These are phyloP conservation scores for Eurytoma californica DNA, from an alignment of 2,888 invertebrate species.

Conservation along the genomic window DNA sequence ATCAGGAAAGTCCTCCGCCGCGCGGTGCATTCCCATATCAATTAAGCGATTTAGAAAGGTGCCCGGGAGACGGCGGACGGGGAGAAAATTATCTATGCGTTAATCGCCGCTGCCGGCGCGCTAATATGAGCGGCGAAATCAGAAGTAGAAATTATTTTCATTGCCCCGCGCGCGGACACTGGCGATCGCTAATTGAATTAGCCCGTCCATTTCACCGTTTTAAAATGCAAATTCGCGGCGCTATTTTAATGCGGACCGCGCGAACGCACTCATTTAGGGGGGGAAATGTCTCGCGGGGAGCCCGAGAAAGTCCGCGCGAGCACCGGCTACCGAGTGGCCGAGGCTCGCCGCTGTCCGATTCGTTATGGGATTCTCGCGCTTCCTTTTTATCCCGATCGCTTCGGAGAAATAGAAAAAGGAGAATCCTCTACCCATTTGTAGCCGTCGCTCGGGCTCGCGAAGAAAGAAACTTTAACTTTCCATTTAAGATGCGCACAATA, in stretches of 20 bases:
- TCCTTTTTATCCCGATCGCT: constrained; percentile 26
- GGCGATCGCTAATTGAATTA: constrained; percentile 34
- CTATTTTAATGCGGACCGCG: neutral
- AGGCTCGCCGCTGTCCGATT: constrained; percentile 8
- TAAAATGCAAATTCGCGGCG: constrained; percentile 39
- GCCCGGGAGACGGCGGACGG: neutral
- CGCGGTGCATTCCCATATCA: constrained; percentile 43
- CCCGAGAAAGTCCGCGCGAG: constrained; percentile 28
- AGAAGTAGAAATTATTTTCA: constrained; percentile 32
- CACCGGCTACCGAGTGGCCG: neutral
- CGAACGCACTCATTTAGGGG: constrained; percentile 1
- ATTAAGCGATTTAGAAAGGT: constrained; percentile 55
- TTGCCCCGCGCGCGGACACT: neutral
- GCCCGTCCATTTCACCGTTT: constrained; percentile 35
- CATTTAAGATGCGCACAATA: constrained; percentile 50
- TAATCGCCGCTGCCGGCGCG: constrained; percentile 8
- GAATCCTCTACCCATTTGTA: constrained; percentile 30
- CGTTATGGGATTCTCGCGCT: constrained; percentile 30
- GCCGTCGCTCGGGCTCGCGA: neutral
- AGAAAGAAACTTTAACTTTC: constrained; percentile 48
- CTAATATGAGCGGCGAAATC: constrained; percentile 17
- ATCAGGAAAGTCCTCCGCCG: constrained; percentile 13
- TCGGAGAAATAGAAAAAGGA: neutral
- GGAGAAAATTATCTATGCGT: constrained; percentile 27
- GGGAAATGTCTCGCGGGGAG: neutral